These are phyloP conservation scores for Perizoma flavofasciatum DNA, from an alignment of 2,888 invertebrate genomes.

Conservation along the genomic window DNA sequence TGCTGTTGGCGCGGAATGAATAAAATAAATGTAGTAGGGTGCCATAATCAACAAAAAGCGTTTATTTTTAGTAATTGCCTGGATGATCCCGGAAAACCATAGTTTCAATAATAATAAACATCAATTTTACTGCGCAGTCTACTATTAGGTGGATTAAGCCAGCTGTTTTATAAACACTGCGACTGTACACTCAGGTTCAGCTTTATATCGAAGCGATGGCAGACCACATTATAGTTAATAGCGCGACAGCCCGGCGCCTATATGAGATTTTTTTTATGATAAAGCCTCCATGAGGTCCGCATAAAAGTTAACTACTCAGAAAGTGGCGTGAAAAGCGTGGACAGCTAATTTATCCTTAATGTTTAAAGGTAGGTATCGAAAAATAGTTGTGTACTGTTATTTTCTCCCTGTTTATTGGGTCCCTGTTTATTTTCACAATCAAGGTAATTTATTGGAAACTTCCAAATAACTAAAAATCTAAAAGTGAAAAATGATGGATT, in stretches of 20 bases:
- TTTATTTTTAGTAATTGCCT: too few species aligned
- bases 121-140: background rate
- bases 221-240: constrained; percentile 61
- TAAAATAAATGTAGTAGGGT: too few species aligned
- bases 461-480: too few species aligned
- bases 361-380: constrained; percentile 3
- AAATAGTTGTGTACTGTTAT: constrained; percentile 9
- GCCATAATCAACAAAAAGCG: too few species aligned
- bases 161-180: constrained; percentile 18
- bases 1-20: too few species aligned
- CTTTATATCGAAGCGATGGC: constrained; percentile 43
- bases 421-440: too few species aligned
- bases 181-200: constrained; percentile 37
- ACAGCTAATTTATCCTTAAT: constrained; percentile 36
- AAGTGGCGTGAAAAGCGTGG: constrained; percentile 40
- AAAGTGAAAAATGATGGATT: too few species aligned
- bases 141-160: background rate
- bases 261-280: constrained; percentile 57
- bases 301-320: constrained; percentile 52
- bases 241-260: constrained; percentile 63
- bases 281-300: constrained; percentile 42
- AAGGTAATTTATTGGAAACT: too few species aligned
- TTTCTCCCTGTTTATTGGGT: background rate
- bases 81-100: too few species aligned
- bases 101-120: background rate